These are phyloP conservation scores for Sinopyrophorus schimmeli DNA, from an alignment of 2,888 invertebrate genomes.

Conservation along the genomic window DNA sequence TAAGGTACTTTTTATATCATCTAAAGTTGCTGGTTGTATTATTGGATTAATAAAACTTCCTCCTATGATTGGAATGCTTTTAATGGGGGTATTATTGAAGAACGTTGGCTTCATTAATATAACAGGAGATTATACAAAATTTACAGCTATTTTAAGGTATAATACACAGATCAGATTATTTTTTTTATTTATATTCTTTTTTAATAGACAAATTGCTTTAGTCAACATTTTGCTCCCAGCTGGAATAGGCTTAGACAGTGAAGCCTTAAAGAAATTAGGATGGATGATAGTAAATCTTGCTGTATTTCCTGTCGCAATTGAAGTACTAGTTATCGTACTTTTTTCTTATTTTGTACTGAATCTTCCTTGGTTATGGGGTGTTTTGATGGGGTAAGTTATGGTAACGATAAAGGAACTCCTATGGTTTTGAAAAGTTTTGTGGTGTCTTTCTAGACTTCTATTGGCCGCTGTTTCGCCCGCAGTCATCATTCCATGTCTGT, in stretches of 20 bases:
- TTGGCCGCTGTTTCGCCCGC: slow-evolving; percentile 74
- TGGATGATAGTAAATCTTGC: slow-evolving; percentile 61
- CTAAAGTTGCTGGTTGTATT: slow-evolving; percentile 41
- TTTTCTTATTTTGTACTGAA: slow-evolving; percentile 60
- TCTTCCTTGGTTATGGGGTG: slow-evolving; percentile 66
- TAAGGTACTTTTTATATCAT: slow-evolving; percentile 42
- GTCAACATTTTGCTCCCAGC: slow-evolving; percentile 68
- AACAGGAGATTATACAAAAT: slow-evolving; percentile 52
- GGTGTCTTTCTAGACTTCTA: slow-evolving; percentile 56
- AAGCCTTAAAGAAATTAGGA: slow-evolving; percentile 60
- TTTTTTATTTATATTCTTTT: not conserved
- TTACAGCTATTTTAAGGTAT: slow-evolving; percentile 59
- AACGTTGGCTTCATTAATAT: slow-evolving; percentile 58
- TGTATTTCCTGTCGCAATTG: slow-evolving; percentile 62
- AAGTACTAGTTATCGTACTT: slow-evolving; percentile 59
- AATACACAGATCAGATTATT: not conserved
- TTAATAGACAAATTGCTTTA: slow-evolving; percentile 62
- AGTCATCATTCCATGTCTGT: slow-evolving; percentile 71
- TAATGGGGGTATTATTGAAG: slow-evolving; percentile 61
- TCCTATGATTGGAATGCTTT: slow-evolving; percentile 66
- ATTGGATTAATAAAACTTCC: slow-evolving; percentile 49
- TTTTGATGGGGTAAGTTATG: slow-evolving; percentile 56
- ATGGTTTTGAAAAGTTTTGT: slow-evolving; percentile 42
- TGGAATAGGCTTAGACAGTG: slow-evolving; percentile 66
- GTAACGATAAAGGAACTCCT: slow-evolving; percentile 26